phyloP scores from a whole-genome alignment of 2,113 vertebrate species.

The Gracilinanus agilis region DNA sequence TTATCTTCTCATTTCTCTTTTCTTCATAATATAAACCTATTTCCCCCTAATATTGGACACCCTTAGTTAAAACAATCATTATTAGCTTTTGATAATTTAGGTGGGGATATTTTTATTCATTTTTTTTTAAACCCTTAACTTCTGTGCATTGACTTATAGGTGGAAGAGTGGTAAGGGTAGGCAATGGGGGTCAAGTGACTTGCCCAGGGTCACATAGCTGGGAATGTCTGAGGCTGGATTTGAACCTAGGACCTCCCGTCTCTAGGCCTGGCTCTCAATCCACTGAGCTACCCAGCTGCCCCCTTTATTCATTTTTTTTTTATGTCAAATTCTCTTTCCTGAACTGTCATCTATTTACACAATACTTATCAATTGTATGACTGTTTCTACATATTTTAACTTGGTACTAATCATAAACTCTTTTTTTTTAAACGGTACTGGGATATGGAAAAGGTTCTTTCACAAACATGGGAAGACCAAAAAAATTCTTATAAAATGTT shows the following conservation, averaged over 20 bases:
- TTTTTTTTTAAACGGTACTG: not conserved
- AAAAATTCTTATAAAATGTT: conserved; percentile 2
- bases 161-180: no score
- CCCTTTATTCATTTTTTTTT: conserved; percentile 30
- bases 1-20: not conserved
- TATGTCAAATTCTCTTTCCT: conserved; percentile 9
- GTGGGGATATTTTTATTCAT: not conserved
- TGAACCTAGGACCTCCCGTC: no score
- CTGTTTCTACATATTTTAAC: not conserved
- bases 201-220: no score
- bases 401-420: not conserved
- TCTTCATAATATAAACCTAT: conserved; percentile 18
- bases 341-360: conserved; percentile 12
- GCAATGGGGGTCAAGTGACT: no score
- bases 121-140: no score
- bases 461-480: conserved; percentile 15
- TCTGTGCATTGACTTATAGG: no score
- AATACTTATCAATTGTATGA: conserved; percentile 37
- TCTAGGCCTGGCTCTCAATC: no score
- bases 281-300: no score
- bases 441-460: conserved; percentile 36
- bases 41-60: not conserved
- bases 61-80: conserved; percentile 2
- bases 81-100: conserved; percentile 7
- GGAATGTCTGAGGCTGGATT: no score